Conservation (phyloP, 2,797 vertebrate species). For the Sebastes oblongus region DNA sequence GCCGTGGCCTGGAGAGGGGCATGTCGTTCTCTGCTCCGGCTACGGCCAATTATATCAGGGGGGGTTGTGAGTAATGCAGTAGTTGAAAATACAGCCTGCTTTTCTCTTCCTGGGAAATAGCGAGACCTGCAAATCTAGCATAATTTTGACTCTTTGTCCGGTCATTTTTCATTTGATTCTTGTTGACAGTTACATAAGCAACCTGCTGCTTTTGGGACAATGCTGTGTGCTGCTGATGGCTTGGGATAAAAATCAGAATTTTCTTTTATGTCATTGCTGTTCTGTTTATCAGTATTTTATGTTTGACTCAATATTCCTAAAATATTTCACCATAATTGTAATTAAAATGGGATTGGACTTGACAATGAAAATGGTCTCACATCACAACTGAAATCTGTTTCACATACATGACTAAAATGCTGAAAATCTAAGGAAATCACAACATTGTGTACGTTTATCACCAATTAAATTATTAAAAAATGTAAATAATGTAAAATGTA, state of each 20-base stretch:
- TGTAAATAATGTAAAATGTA: no score
- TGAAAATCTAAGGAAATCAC: background rate
- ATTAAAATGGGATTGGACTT: background rate
- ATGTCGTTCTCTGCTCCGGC: constrained; percentile 22
- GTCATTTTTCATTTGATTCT: constrained; percentile 36
- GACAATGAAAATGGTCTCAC: background rate
- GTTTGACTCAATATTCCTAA: background rate
- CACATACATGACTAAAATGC: background rate
- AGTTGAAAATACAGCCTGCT: constrained; percentile 44
- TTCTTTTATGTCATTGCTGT: background rate
- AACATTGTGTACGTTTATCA: no score
- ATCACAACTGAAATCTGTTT: background rate
- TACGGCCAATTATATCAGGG: constrained; percentile 57
- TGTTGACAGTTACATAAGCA: constrained; percentile 30
- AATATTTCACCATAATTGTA: background rate
- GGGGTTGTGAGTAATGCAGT: constrained; percentile 44
- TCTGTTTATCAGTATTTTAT: background rate
- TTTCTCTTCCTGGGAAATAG: constrained; percentile 51
- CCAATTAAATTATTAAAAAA: no score
- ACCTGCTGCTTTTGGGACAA: background rate
- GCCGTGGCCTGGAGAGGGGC: constrained; percentile 60
- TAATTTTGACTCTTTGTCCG: background rate
- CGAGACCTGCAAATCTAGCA: background rate
- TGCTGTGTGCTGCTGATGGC: background rate
- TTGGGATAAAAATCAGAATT: background rate